Conservation (phyloP, 2,113 vertebrate species). For the Xenus cinereus region DNA sequence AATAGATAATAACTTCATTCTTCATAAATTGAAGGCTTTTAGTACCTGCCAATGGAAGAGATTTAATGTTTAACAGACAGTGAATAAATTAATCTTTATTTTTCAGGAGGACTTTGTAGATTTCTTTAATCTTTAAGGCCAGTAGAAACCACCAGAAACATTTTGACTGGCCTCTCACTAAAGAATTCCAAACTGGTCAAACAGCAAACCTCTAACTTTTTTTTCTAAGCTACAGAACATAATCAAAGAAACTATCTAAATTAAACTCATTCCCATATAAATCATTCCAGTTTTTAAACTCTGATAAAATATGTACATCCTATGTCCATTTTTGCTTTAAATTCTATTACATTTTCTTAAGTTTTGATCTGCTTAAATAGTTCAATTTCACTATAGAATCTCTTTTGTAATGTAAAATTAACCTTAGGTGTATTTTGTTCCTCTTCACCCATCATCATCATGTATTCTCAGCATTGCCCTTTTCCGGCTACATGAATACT, state of each 20-base stretch:
- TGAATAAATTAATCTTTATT: neutral
- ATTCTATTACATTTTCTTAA: neutral
- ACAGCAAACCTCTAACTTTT: neutral
- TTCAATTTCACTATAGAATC: neutral
- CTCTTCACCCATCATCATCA: too few species aligned
- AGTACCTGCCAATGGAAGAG: neutral
- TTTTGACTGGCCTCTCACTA: neutral
- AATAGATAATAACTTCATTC: neutral
- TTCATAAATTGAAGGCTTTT: neutral
- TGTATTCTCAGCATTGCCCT: neutral
- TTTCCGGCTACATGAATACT: neutral
- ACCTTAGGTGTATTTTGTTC: neutral
- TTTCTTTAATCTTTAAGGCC: neutral
- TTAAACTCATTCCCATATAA: neutral
- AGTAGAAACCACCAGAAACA: neutral
- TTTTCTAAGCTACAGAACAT: neutral
- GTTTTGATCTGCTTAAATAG: neutral
- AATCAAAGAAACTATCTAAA: neutral
- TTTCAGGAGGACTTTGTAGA: neutral
- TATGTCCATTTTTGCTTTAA: neutral
- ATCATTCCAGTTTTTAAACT: neutral
- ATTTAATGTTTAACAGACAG: neutral
- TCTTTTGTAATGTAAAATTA: neutral
- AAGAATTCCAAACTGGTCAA: neutral
- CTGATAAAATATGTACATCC: neutral